Base-by-base conservation (phyloP, 2,888 invertebrate genomes). In the Phania funesta region DNA sequence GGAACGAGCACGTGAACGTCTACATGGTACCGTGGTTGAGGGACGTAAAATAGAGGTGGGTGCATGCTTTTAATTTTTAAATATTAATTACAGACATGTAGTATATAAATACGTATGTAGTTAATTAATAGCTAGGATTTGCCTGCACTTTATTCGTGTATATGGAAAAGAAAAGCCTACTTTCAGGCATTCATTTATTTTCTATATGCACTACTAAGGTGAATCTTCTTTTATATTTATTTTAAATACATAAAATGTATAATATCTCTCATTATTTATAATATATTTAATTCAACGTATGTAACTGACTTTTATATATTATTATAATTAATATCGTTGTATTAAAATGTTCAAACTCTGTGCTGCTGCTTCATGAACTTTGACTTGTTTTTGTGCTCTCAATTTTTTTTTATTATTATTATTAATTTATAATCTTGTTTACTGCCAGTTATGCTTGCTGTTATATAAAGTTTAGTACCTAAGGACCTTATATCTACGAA, bases 21-120 rank as follows among this genome's bases (percentile, higher is more conserved):
- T 99, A 94, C 99, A 99, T 96, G 99, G 99, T 96, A 98, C 98
- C 94, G 98, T 99, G 96, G 98, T 99, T 96, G 99, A 99, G 96
- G 99, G 99, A 95, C 96, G 99, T 95, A 99, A 99, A 96, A 99
- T 99, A 95, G 99, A 99, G 98, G 99, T 99, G 96, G 90, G 90
- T 97, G 96, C 96, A 96, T 97, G 96, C 95, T 92, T 38, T n/a
- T 7, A n/a, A n/a, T 24, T 52, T 44, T 16, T 18, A 44, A 52
- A 26, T 52, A n/a, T 24, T 48, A 48, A 48, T 48, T 48, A 24
- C 13, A 13, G 13, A 48, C 4, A 24, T 13, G n/a, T n/a, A n/a
- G n/a, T n/a, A 22, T 13, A 13, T 13, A 6, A 22, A 6, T 13
- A 24, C 3, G 2, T 13, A 20, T 20, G 3, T 13, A 13, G 3